Percentiles rank a stretch among this genome's conserved stretches.
These are phyloP conservation scores for Tinamus major DNA, from an alignment of 2,797 vertebrate genomes.

Conservation along the genomic window DNA sequence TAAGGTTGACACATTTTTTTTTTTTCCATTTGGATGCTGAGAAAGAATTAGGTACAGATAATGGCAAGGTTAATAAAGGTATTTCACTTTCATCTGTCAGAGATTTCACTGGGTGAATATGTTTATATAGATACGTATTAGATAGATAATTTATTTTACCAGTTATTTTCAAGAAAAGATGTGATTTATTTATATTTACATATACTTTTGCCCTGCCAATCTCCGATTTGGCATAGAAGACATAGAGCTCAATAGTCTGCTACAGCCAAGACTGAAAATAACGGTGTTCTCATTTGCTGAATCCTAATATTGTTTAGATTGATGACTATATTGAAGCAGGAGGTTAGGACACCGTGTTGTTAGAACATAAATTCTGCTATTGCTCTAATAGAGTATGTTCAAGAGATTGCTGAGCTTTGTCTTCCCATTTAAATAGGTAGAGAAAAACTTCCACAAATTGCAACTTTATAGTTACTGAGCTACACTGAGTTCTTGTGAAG, in stretches of 20 bases:
- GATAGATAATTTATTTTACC: neutral
- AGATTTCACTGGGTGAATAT: neutral
- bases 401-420: neutral
- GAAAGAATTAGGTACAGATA: neutral
- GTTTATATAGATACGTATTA: neutral
- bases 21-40: neutral
- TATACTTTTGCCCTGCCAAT: neutral
- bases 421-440: neutral
- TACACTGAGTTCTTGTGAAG: neutral
- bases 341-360: neutral
- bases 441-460: neutral
- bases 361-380: neutral
- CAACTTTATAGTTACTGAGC: neutral
- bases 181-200: neutral
- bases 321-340: neutral
- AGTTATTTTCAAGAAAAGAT: neutral
- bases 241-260: neutral
- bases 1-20: neutral
- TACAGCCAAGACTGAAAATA: neutral
- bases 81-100: neutral
- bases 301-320: neutral
- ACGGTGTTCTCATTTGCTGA: neutral
- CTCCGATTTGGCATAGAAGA: neutral
- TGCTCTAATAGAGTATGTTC: neutral
- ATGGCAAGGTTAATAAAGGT: neutral